Conservation (phyloP, 2,113 vertebrate species). For the Ariopsis seemanni region DNA sequence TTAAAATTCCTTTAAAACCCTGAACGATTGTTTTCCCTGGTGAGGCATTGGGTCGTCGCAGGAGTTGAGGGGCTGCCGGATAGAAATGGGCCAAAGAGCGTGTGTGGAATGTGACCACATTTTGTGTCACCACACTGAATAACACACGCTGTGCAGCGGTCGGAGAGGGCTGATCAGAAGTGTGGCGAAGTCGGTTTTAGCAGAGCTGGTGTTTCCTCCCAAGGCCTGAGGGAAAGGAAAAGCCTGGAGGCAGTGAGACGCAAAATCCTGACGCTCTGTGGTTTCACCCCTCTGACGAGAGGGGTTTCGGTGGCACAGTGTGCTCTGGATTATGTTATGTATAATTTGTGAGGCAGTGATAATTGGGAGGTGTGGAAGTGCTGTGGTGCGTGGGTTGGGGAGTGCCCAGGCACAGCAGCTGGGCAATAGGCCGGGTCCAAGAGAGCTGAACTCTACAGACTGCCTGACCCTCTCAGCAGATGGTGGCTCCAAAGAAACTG, state of each 20-base stretch:
- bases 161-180: conserved; percentile 55
- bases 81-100: conserved; percentile 51
- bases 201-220: conserved; percentile 44
- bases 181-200: conserved; percentile 52
- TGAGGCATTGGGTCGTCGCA: conserved; percentile 2
- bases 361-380: conserved; percentile 45
- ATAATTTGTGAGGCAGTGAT: conserved; percentile 41
- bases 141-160: conserved; percentile 57
- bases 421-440: conserved; percentile 75
- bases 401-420: conserved; percentile 71
- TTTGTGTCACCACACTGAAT: conserved; percentile 64
- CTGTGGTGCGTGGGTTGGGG: conserved; percentile 50
- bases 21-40: conserved; percentile 54
- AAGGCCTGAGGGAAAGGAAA: conserved; percentile 37
- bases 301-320: conserved; percentile 24
- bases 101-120: conserved; percentile 60
- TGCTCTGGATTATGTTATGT: conserved; percentile 42
- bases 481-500: conserved; percentile 75
- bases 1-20: conserved; percentile 64
- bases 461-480: conserved; percentile 76
- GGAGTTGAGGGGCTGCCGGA: conserved; percentile 55
- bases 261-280: conserved; percentile 42
- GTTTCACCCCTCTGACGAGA: conserved; percentile 39
- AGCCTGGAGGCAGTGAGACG: conserved; percentile 34
- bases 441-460: conserved; percentile 73